Conservation (phyloP, 2,113 vertebrate species). For the Pelodiscus sinensis region DNA sequence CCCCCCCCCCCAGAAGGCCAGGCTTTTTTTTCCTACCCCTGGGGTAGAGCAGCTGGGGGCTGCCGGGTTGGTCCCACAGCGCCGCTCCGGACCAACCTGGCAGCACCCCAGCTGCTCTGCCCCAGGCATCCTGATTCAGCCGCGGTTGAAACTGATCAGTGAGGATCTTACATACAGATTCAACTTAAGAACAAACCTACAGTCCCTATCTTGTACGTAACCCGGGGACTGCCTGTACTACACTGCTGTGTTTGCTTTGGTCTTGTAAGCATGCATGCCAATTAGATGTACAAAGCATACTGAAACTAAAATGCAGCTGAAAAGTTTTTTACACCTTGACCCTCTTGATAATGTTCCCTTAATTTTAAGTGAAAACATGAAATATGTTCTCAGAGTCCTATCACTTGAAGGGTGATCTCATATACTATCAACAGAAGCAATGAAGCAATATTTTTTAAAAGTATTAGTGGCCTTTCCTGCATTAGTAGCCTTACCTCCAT, state of each 20-base stretch:
- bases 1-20: no score
- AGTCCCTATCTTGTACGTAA: no score
- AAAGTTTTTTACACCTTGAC: neutral
- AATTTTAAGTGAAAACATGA: neutral
- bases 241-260: neutral
- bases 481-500: neutral
- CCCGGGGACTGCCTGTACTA: no score
- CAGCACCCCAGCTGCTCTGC: no score
- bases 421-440: neutral
- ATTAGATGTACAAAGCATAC: neutral
- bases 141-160: no score
- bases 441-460: neutral
- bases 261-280: neutral
- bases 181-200: no score
- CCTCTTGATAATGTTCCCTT: neutral
- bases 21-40: no score
- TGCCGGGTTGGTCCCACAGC: no score
- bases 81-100: no score
- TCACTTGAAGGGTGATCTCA: neutral
- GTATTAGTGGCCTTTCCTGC: neutral
- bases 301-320: neutral
- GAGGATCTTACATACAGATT: no score
- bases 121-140: no score
- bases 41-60: no score
- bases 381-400: neutral